These are phyloP conservation scores for Vulpes lagopus DNA, from an alignment of 2,113 vertebrate genomes.

Conservation along the genomic window DNA sequence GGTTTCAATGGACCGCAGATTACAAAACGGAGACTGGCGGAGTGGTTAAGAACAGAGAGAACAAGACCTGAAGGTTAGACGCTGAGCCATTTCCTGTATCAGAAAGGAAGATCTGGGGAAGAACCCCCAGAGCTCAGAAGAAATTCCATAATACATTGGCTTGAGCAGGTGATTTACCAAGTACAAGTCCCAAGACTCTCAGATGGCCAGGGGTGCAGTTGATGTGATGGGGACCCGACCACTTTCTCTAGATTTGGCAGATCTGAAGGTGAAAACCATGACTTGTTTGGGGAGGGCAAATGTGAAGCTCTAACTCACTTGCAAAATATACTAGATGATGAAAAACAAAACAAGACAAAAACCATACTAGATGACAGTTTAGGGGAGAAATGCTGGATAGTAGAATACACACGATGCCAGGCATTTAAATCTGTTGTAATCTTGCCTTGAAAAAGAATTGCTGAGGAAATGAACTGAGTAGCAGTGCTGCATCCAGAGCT, in stretches of 20 bases:
- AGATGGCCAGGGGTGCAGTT: fast-evolving
- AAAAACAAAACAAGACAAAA: no score
- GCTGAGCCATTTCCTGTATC: not conserved
- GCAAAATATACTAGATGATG: not conserved
- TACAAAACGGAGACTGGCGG: not conserved
- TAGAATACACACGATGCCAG: fast-evolving
- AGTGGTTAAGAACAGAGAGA: not conserved
- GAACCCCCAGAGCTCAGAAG: not conserved
- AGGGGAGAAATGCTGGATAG: not conserved
- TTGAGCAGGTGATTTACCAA: not conserved
- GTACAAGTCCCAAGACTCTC: not conserved
- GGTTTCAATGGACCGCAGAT: not conserved
- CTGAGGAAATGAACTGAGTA: not conserved
- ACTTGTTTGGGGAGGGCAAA: not conserved
- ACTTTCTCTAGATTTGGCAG: not conserved
- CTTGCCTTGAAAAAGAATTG: not conserved
- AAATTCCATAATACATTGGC: not conserved
- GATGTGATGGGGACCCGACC: not conserved
- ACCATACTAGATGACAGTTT: not conserved
- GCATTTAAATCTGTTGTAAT: not conserved
- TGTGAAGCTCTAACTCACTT: not conserved
- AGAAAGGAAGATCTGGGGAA: no score
- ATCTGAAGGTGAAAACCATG: not conserved
- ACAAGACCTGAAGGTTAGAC: not conserved
- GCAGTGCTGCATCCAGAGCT: not conserved